Evolutionary conservation across 1,140 invertebrate species (phyloP).

Genomic region (Probaryconus sp.): DNA sequence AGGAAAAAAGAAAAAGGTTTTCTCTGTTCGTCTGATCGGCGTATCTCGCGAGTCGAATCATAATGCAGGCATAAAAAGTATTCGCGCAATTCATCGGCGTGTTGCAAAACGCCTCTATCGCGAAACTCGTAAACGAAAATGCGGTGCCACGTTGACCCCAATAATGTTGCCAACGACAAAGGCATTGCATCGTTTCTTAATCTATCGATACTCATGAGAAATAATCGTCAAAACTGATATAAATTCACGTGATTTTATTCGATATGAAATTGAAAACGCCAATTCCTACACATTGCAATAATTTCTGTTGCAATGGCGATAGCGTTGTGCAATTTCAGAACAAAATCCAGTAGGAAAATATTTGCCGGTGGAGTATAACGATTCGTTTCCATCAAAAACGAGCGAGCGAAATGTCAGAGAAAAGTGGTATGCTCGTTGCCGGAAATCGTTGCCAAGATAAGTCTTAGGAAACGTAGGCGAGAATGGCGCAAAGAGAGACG

Average conservation of each 20-base stretch:
- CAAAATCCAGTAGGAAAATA: not conserved
- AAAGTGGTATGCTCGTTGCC: conserved; percentile 4
- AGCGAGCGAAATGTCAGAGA: too few species aligned
- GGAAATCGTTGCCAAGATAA: conserved; percentile 39
- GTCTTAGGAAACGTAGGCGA: conserved; percentile 29
- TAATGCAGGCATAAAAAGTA: not conserved
- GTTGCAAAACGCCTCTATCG: conserved; percentile 22
- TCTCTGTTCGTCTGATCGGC: conserved; percentile 4
- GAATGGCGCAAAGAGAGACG: too few species aligned
- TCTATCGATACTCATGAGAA: too few species aligned
- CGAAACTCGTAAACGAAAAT: too few species aligned
- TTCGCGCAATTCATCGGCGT: conserved; percentile 26
- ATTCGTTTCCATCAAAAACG: conserved; percentile 5
- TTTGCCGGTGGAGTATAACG: not conserved
- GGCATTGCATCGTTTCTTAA: too few species aligned
- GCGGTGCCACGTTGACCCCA: too few species aligned
- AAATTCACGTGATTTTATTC: too few species aligned
- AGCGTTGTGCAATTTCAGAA: too few species aligned
- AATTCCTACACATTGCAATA: conserved; percentile 2
- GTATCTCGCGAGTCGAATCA: conserved; percentile 18
- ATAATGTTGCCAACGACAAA: too few species aligned
- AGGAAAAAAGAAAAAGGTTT: conserved; percentile 5
- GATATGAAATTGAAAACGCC: too few species aligned
- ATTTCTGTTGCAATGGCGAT: too few species aligned
- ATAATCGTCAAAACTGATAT: too few species aligned